phyloP scores from a whole-genome alignment of 1,140 invertebrate species.

The Harpegnathos saltator region DNA sequence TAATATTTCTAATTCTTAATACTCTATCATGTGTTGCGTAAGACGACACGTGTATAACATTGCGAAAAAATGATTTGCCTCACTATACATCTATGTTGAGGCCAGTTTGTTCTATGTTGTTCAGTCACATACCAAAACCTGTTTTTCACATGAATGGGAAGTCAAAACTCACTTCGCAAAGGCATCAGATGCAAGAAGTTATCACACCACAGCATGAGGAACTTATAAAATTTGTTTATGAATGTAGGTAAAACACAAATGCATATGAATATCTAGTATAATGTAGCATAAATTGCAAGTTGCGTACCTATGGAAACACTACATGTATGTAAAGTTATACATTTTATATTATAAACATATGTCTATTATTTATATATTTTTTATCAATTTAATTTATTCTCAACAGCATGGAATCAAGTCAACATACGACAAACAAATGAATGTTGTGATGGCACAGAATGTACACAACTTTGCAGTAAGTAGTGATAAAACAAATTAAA shows the following conservation, averaged over 20 bases:
- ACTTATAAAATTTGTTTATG: slow-evolving; percentile 91
- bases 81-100: background rate
- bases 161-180: slow-evolving; percentile 87
- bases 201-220: slow-evolving; percentile 91
- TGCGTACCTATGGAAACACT: background rate
- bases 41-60: slow-evolving; percentile 13
- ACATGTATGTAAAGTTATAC: background rate
- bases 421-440: slow-evolving; percentile 76
- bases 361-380: slow-evolving; percentile 23
- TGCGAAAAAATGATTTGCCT: background rate
- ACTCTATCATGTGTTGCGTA: slow-evolving; percentile 11
- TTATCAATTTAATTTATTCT: slow-evolving; percentile 60
- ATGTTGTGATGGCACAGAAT: slow-evolving; percentile 77
- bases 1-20: background rate
- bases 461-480: slow-evolving; percentile 77
- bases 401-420: slow-evolving; percentile 82
- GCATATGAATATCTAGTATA: background rate
- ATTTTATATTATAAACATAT: slow-evolving; percentile 21
- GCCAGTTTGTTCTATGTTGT: slow-evolving; percentile 37
- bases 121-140: slow-evolving; percentile 88
- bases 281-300: background rate
- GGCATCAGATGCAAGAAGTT: slow-evolving; percentile 88
- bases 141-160: slow-evolving; percentile 91
- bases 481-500: background rate
- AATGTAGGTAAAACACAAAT: slow-evolving; percentile 86